phyloP scores from a whole-genome alignment of 2,113 vertebrate species.

The Romanogobio albipinnatus region DNA sequence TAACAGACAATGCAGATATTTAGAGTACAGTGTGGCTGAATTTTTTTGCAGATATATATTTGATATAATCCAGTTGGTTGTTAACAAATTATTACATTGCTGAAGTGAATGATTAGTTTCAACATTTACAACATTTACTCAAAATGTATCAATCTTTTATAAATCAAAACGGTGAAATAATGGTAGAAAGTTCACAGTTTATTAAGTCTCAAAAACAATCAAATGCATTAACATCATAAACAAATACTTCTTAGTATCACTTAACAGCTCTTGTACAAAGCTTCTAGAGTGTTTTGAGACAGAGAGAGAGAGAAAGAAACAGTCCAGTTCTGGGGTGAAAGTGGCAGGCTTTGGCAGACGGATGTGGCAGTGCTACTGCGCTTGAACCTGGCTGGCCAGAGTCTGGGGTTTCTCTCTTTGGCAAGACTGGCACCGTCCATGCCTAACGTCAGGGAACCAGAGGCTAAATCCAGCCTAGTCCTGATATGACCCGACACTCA shows the following conservation, averaged over 20 bases:
- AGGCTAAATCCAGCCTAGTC: constrained; percentile 62
- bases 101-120: neutral
- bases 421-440: constrained; percentile 57
- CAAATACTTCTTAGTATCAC: neutral
- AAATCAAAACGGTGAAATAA: neutral
- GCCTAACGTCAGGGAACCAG: constrained; percentile 65
- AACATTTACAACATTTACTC: neutral
- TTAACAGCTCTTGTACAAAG: neutral
- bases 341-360: constrained; percentile 64
- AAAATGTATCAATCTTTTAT: neutral
- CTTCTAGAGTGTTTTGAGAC: neutral
- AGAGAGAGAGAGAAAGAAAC: constrained; percentile 4
- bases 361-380: constrained; percentile 62
- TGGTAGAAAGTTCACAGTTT: neutral
- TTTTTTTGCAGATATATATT: neutral
- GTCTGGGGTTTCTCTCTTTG: constrained; percentile 62
- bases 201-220: neutral
- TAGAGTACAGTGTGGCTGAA: neutral
- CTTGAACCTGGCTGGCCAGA: constrained; percentile 55
- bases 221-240: neutral
- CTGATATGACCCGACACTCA: constrained; percentile 47
- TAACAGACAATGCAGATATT: neutral
- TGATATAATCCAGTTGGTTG: neutral
- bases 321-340: constrained; percentile 42
- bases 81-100: neutral